Base-by-base conservation (phyloP, 2,888 invertebrate species). In the Sycophila texana region DNA sequence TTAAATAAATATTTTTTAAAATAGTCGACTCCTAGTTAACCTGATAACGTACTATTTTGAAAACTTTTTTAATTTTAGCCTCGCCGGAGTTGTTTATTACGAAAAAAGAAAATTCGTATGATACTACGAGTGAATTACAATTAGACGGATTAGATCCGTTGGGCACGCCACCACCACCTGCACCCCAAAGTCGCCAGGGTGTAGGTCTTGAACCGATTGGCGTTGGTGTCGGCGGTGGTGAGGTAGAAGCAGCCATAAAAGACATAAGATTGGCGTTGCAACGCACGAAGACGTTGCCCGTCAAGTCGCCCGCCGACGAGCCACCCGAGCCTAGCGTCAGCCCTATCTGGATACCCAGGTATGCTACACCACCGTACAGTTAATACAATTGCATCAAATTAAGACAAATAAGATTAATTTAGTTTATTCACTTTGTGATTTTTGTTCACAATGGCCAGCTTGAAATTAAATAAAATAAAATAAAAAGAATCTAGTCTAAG, bases 181-280 rank as follows among this genome's bases (percentile, higher is more conserved):
- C 90, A 2, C 90, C 91, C 0, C 89, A 90, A 49, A 86, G 88
- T 63, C 87, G 89, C 49, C 89, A 89, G 80, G 53, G 53, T n/a
- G 87, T 90, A n/a, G 87, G 83, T 72, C 77, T 86, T 16, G 88
- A 88, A 53, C 85, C 86, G 65, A 39, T 39, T 7, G 39, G 39
- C 10, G 39, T 39, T 39, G 58, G 55, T 4, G 74, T 26, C 0
- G 53, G 60, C 14, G 88, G 87, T 18, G 88, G 87, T 10, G 90
- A 90, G 76, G 91, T 92, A 82, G 93, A 93, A 88, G 94, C 95
- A 84, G 95, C 95, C 57, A 94, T 96, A 86, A 95, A 95, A 88
- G 97, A 97, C 84, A 97, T 97, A 85, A 94, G 96, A 72, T 93
- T 96, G 86, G 95, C 94, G 82, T 91, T 96, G 83, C 96, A 94